Percentiles rank a stretch among this genome's conserved stretches.
Evolutionary conservation across 2,888 invertebrate species (phyloP).

Genomic region (Dasypolia templi): DNA sequence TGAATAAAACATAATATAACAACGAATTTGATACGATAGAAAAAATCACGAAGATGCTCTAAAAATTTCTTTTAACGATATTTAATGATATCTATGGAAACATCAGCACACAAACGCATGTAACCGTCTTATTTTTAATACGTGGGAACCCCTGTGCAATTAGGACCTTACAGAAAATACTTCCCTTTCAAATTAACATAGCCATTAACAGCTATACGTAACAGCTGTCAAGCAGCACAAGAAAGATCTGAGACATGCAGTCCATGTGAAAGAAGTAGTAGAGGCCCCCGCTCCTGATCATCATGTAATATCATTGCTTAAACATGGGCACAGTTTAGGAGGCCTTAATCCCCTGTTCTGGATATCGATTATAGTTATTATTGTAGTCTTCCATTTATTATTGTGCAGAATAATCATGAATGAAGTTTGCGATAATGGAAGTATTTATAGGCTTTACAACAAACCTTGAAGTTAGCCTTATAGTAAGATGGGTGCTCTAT

Average conservation of each 20-base stretch:
- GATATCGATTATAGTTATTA: slow-evolving; percentile 96
- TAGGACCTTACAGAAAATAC: slow-evolving; percentile 92
- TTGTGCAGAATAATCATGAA: slow-evolving; percentile 97
- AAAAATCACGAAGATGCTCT: no score
- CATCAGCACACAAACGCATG: no score
- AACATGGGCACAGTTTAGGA: slow-evolving; percentile 96
- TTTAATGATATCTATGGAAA: no score
- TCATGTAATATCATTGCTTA: slow-evolving; percentile 97
- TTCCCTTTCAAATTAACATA: slow-evolving; percentile 98
- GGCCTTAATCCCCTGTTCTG: slow-evolving; percentile 97
- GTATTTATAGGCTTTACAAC: slow-evolving; percentile 93
- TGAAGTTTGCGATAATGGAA: slow-evolving; percentile 95
- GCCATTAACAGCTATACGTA: slow-evolving; percentile 96
- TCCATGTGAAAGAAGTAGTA: slow-evolving; percentile 95
- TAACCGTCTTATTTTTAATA: no score
- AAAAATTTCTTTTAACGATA: no score
- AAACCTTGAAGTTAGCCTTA: slow-evolving; percentile 90
- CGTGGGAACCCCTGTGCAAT: slow-evolving; percentile 94
- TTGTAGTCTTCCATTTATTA: slow-evolving; percentile 97
- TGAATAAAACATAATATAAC: no score
- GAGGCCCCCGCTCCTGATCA: slow-evolving; percentile 98
- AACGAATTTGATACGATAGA: no score
- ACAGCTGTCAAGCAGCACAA: slow-evolving; percentile 97
- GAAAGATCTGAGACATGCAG: slow-evolving; percentile 96
- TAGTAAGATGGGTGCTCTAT: slow-evolving; percentile 66